Evolutionary conservation across 2,797 vertebrate species (phyloP), one percentile per base, ranked within the genome.

Genomic region (Coilia nasus): DNA sequence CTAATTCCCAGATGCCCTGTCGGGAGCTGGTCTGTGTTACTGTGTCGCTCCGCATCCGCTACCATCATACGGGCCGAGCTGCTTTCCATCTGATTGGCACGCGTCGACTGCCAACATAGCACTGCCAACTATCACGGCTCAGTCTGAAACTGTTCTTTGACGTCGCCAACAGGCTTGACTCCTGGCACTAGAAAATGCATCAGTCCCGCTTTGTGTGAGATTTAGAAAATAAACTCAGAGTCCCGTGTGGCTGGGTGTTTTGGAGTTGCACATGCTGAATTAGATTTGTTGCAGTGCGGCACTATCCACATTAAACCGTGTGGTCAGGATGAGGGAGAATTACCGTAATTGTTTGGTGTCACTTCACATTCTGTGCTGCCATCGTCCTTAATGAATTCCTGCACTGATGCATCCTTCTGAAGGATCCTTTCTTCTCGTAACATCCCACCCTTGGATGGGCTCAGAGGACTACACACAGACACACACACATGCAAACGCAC

Each of bases 1-100:
- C 59, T 83, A n/a, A 64, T 67, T 10, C 46, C 28, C 28, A 57
- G 47, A 50, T n/a, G 81, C 21, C 28, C 59, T 83, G 10, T 44
- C 3, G 23, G 82, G 82, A 31, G 62, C 41, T 44, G 56, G 21
- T 21, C 47, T 57, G n/a, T 17, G 46, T 14, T 75, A 41, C 54
- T 60, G 25, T 62, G 41, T 57, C 28, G 10, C 59, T 82, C 47
- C 59, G 84, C 85, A 9, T 87, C 57, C n/a, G 14, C 12, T 23
- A 54, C 54, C 44, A 59, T 62, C 84, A 54, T 21, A n/a, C 31
- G 46, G 21, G 54, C 81, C 50, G 28, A 82, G 46, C 46, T 67
- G 41, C 6, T 11, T 28, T 85, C 15, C 25, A 62, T 71, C 81
- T 28, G 44, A 60, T 83, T 83, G 59, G 59, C 57, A 83, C 46